Percentiles rank a stretch among this genome's conserved stretches.
Conservation (phyloP, 2,113 vertebrate species). For the Equus przewalskii region DNA sequence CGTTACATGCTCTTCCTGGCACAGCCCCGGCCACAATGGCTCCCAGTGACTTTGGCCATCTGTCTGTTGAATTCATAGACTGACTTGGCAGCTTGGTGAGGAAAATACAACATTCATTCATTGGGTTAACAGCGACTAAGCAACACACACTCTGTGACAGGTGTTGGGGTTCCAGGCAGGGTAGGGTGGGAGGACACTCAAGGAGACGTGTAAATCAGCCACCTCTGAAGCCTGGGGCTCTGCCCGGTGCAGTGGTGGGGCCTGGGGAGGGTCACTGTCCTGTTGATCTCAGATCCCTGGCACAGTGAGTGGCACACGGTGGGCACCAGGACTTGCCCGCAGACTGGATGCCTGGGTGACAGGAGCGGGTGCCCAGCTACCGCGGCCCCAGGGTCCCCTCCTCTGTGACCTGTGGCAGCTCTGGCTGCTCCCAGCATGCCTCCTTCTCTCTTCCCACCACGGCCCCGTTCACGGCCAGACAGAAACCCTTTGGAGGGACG, state of each 20-base stretch:
- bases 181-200: neutral
- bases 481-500: neutral
- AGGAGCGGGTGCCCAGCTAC: neutral
- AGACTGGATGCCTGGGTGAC: neutral
- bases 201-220: too few species aligned
- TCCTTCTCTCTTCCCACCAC: rapidly evolving
- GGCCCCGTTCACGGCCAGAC: neutral
- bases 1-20: neutral
- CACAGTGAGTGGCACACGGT: rapidly evolving
- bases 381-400: too few species aligned
- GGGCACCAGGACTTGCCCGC: too few species aligned
- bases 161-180: neutral
- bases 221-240: neutral
- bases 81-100: neutral
- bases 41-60: neutral
- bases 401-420: too few species aligned
- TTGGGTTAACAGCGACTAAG: neutral
- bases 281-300: neutral
- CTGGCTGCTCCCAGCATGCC: neutral
- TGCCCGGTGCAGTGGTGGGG: too few species aligned
- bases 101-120: neutral
- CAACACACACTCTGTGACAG: rapidly evolving
- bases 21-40: rapidly evolving
- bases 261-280: neutral
- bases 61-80: neutral